These are phyloP conservation scores for Nannoperca australis DNA, from an alignment of 2,797 vertebrate genomes.

Conservation along the genomic window DNA sequence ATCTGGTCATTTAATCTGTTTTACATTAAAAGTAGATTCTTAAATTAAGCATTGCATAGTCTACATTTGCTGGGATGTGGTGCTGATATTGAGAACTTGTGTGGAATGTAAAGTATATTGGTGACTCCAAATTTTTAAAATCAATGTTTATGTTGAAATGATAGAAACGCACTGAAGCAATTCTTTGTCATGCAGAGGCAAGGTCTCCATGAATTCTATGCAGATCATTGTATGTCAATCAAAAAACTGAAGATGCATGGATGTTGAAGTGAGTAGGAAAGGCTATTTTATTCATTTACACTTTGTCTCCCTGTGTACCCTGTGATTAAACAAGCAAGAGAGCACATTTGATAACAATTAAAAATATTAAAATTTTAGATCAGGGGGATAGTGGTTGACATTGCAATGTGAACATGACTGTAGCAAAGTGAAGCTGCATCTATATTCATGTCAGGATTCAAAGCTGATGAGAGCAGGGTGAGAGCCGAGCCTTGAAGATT, in stretches of 20 bases:
- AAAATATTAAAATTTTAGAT: slow-evolving; percentile 32
- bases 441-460: slow-evolving; percentile 52
- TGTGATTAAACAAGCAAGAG: slow-evolving; percentile 18
- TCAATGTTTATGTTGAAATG: neutral
- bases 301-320: neutral
- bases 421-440: slow-evolving; percentile 20
- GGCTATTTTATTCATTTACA: slow-evolving; percentile 2
- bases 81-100: neutral
- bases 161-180: neutral
- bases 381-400: slow-evolving; percentile 6
- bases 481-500: slow-evolving; percentile 43
- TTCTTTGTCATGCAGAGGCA: neutral
- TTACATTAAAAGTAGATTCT: slow-evolving; percentile 11
- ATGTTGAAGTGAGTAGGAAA: neutral
- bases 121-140: neutral
- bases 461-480: slow-evolving; percentile 36
- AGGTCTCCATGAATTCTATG: neutral
- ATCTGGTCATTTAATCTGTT: slow-evolving; percentile 6
- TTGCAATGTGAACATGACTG: slow-evolving; percentile 15
- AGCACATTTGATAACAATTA: slow-evolving; percentile 13
- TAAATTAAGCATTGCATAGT: neutral
- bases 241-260: neutral
- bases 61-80: neutral
- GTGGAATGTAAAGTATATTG: neutral
- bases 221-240: neutral